These are phyloP conservation scores for Leptura quadrifasciata DNA, from an alignment of 2,888 invertebrate genomes.

Conservation along the genomic window DNA sequence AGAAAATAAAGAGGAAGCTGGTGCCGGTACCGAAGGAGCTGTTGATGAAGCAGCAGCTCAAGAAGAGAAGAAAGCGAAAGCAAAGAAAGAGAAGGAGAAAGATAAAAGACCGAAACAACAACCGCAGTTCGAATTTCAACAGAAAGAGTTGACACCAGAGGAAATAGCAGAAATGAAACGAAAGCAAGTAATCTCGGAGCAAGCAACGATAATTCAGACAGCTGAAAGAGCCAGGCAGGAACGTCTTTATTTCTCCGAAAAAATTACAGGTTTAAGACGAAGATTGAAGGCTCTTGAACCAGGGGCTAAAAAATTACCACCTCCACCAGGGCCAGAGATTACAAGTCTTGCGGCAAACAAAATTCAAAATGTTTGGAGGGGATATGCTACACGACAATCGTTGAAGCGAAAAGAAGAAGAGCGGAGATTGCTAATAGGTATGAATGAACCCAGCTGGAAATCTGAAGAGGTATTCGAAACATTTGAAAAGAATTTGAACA, in stretches of 20 bases:
- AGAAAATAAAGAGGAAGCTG: conserved; percentile 11
- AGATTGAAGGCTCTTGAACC: conserved; percentile 6
- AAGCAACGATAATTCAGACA: conserved; percentile 72
- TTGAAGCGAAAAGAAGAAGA: conserved; percentile 71
- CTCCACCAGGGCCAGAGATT: conserved; percentile 45
- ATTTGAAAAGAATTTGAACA: conserved; percentile 74
- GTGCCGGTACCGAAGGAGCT: conserved; percentile 36
- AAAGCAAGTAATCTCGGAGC: conserved; percentile 61
- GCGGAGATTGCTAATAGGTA: conserved; percentile 76
- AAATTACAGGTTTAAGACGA: conserved; percentile 36
- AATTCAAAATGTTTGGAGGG: conserved; percentile 74
- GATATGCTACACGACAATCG: conserved; percentile 73
- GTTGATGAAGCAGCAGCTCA: background rate
- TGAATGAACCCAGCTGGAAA: conserved; percentile 76
- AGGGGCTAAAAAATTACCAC: conserved; percentile 34
- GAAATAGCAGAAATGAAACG: conserved; percentile 51
- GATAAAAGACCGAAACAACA: conserved; percentile 25
- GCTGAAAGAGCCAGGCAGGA: conserved; percentile 74
- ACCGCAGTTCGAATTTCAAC: conserved; percentile 15
- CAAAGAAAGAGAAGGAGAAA: conserved; percentile 38
- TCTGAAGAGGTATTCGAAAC: conserved; percentile 74
- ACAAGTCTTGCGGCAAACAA: conserved; percentile 64
- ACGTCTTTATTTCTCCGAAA: conserved; percentile 66
- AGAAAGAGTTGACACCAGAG: conserved; percentile 48
- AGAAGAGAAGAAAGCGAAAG: background rate